Percentiles rank a stretch among this genome's conserved stretches.
Evolutionary conservation across 2,797 vertebrate species (phyloP).

Genomic region (Choloepus didactylus): DNA sequence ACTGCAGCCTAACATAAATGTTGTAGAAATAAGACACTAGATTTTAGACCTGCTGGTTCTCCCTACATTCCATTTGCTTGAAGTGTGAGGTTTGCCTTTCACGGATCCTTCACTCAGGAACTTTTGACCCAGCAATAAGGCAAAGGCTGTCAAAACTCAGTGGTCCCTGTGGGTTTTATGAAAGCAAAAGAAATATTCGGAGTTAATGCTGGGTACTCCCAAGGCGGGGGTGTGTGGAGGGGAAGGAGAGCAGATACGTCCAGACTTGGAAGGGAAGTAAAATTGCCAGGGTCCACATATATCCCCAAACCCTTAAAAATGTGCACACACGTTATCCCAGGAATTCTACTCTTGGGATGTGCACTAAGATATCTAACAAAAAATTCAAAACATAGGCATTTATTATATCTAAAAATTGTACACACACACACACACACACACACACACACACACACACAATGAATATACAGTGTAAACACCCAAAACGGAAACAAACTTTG

Average conservation of each 20-base stretch:
- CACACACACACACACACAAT: no score
- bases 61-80: background rate
- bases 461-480: accelerated
- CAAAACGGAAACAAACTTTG: background rate
- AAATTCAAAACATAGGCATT: background rate
- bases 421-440: no score
- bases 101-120: background rate
- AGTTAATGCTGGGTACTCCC: background rate
- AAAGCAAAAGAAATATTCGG: background rate
- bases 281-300: background rate
- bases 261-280: background rate
- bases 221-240: no score
- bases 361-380: no score
- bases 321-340: background rate
- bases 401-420: background rate
- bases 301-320: background rate
- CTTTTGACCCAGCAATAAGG: background rate
- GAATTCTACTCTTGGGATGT: background rate
- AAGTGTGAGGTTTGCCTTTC: background rate
- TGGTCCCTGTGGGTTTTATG: background rate
- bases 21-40: no score
- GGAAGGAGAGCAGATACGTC: background rate
- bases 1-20: background rate
- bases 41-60: background rate
- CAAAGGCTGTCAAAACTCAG: background rate